Base-by-base conservation (phyloP, 2,113 vertebrate species). In the Perca schrenkii region DNA sequence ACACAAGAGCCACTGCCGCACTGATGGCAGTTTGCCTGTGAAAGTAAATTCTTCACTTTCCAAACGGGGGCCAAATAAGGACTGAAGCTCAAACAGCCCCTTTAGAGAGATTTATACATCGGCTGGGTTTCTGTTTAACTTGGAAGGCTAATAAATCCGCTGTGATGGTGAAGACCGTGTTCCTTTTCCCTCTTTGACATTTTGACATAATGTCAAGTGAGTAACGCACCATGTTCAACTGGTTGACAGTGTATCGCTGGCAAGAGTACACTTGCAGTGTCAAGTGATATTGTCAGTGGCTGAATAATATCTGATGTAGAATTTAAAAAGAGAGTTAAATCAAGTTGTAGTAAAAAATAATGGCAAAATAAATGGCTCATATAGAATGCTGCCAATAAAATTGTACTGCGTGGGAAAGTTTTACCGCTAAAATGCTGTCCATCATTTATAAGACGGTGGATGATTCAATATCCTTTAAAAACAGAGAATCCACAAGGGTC, bases 51-150 rank as follows among this genome's bases (percentile, higher is more conserved):
- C 88, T 83, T 89, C 84, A 22, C 84, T 90, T 83, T 90, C 79
- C 82, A 88, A 86, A 84, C 36, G 14, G 85, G 84, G 80, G 81
- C 90, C 89, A 91, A 93, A 93, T 91, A 94, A 91, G 93, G 92
- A 83, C 83, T 54, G 84, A 52, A 87, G 91, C 88, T 86, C 84
- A 84, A 90, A 85, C 80, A 47, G 83, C 58, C 65, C 63, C 73
- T 86, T 88, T 58, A 74, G 78, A 86, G 86, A 64, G 89, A 84
- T 88, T 90, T 84, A 85, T 71, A 80, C 79, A 49, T 82, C 65
- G 56, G 77, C 85, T 71, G 79, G 80, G 54, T 79, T 91, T 86
- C 86, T 91, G 86, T 92, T 93, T 92, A 78, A 86, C 77, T 91
- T 91, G 90, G 85, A 91, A 60, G 43, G 65, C 72, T 69, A 58